Base-by-base conservation (phyloP, 2,113 vertebrate species). In the Ictalurus punctatus region DNA sequence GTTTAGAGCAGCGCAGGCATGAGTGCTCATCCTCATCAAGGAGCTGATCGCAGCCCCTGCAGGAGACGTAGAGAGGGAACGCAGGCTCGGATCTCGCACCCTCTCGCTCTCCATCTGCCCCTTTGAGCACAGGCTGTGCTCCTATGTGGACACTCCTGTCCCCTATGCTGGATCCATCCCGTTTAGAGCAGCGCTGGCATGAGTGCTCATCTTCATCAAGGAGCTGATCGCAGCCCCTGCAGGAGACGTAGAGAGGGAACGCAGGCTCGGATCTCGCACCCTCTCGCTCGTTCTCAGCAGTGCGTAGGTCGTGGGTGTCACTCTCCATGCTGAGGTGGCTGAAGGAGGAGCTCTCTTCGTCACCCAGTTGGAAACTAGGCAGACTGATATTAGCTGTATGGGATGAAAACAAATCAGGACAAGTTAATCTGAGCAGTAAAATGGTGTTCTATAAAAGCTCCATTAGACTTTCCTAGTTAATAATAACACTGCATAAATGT, bases 251-350 rank as follows among this genome's bases (percentile, higher is more conserved):
- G 13, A 94, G 91, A 27, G 94, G 94, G n/a, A 96, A 94, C 7
- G 87, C 84, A 82, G 94, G 93, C 92, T 54, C 95, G 9, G 95
- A 92, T 92, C 91, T 93, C 79, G 91, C 54, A 25, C 65, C 96
- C 90, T 95, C 96, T 90, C 0, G 94, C 84, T 93, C 93, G 93
- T 95, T 56, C 94, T 94, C 94, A 6, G 92, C 92, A 76, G 93
- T 90, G 90, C 92, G 94, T 30, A 95, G 96, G 90, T 97, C 97
- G 88, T 97, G 97, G 0, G 96, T 94, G 93, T 98, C 97, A 1
- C 96, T 97, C 92, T 98, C 97, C 90, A 97, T 97, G 83, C 97
- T 97, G 92, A 97, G 95, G 83, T 95, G 96, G 90, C 94, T 96
- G 95, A 96, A 97, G 80, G 95, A 95, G 5, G 96, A 96, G 93